Percentiles rank a stretch among this genome's conserved stretches.
Evolutionary conservation across 2,888 invertebrate species (phyloP).

Genomic region (Clivina fossor): DNA sequence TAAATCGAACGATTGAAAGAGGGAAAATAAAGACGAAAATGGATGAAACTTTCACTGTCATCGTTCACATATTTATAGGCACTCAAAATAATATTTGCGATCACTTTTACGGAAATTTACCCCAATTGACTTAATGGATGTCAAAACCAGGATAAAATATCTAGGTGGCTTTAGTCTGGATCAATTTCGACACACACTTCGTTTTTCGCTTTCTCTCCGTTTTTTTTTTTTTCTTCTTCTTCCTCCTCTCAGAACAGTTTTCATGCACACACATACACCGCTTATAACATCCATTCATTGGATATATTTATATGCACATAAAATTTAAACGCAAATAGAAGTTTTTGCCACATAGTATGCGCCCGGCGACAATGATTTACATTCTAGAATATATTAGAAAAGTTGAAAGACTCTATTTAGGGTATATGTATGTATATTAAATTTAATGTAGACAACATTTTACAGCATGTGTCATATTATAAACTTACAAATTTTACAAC

Average conservation of each 20-base stretch:
- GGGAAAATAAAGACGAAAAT: no score
- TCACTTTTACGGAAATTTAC: constrained; percentile 7
- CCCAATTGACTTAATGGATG: constrained; percentile 21
- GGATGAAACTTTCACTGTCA: no score
- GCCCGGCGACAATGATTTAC: constrained; percentile 27
- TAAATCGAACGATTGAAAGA: no score
- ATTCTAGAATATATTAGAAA: constrained; percentile 25
- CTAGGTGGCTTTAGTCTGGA: constrained; percentile 1
- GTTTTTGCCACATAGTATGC: constrained; percentile 23
- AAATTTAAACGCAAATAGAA: constrained; percentile 28
- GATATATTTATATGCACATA: constrained; percentile 30
- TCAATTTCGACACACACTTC: no score
- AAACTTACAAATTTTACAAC: constrained; percentile 17
- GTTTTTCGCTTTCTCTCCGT: constrained; percentile 9
- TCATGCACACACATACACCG: no score
- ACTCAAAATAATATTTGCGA: constrained; percentile 6
- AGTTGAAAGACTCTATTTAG: constrained; percentile 23
- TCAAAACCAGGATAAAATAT: constrained; percentile 12
- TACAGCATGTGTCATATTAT: constrained; percentile 12
- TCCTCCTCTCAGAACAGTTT: no score
- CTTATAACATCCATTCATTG: constrained; percentile 16
- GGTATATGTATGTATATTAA: constrained; percentile 24
- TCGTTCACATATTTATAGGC: constrained; percentile 8
- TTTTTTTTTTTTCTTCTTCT: no score
- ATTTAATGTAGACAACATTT: constrained; percentile 16